Evolutionary conservation across 2,888 invertebrate genomes (phyloP).

Genomic region (Eurytoma adleriae): DNA sequence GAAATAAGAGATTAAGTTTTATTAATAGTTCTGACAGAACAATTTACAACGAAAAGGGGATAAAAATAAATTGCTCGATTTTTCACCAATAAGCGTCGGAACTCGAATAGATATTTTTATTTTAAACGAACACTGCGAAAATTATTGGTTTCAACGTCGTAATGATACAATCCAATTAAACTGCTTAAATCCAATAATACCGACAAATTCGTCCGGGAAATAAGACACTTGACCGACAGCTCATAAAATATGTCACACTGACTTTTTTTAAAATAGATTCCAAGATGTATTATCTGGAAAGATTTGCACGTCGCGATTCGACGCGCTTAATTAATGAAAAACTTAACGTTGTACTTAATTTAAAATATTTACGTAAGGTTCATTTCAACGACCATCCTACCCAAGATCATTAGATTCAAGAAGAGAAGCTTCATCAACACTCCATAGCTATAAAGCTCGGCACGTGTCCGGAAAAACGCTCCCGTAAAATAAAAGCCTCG

Average conservation of each 20-base stretch:
- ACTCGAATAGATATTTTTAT: slow-evolving; percentile 17
- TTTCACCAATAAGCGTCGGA: not conserved
- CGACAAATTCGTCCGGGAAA: not conserved
- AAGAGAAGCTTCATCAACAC: too few relatives aligned
- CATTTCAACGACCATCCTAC: too few relatives aligned
- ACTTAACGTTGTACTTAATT: too few relatives aligned
- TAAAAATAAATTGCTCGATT: slow-evolving; percentile 20
- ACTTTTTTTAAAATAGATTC: not conserved
- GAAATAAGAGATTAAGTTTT: not conserved
- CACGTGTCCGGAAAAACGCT: too few relatives aligned
- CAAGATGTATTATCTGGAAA: too few relatives aligned
- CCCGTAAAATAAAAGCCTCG: too few relatives aligned
- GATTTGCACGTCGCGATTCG: too few relatives aligned
- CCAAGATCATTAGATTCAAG: too few relatives aligned
- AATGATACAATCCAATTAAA: slow-evolving; percentile 29
- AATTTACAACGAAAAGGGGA: too few relatives aligned
- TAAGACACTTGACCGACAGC: slow-evolving; percentile 1
- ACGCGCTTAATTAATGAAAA: too few relatives aligned
- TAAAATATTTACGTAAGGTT: too few relatives aligned
- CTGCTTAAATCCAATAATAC: slow-evolving; percentile 18
- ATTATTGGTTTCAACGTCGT: slow-evolving; percentile 14
- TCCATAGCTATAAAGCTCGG: too few relatives aligned
- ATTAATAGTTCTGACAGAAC: not conserved
- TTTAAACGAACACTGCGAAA: not conserved
- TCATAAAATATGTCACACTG: not conserved